Base-by-base conservation (phyloP, 2,797 vertebrate genomes). In the Rhodeus uyekii region DNA sequence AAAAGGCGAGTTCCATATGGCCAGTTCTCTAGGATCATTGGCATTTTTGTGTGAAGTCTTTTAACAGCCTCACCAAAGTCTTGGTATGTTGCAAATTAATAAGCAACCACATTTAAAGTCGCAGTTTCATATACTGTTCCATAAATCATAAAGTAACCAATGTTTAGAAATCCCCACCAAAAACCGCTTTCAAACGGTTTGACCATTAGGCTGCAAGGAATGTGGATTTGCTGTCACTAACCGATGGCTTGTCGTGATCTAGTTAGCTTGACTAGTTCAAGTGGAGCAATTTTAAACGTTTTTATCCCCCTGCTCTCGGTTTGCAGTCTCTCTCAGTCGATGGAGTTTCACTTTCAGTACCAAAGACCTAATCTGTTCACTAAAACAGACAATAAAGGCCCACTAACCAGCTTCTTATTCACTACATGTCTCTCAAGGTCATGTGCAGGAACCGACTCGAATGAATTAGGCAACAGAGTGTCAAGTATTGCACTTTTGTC, bases 1-100 rank as follows among this genome's bases (percentile, higher is more conserved):
- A 1, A 53, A 27, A 84, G 76, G 93, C 92, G 78, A 83, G 92
- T 88, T 27, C 73, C 78, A 83, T 42, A 14, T 16, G 53, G 16
- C 19, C 83, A 44, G 5, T 68, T 63, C 18, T 65, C 5, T 12
- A 32, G 27, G 22, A 44, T 58, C 46, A 18, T 44, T 29, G 14
- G 60, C 46, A 67, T 81, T 42, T 65, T 42, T 65, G 1, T 32
- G 19, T 8, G 46, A 82, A 12, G 27, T 8, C 24, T 74, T n/a
- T n/a, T 74, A 53, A 32, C 24, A 42, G 44, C 24, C 24, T 74
- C 16, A 1, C 13, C n/a, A 36, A 72, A 60, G 27, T 36, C 16
- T 48, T 19, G 14, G n/a, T 12, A 55, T 24, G 19, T 32, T 39
- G 13, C n/a, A 77, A 67, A 78, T 24, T 0, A 79, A 58, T 12